phyloP scores from a whole-genome alignment of 2,113 vertebrate species.

The Casuarius casuarius region DNA sequence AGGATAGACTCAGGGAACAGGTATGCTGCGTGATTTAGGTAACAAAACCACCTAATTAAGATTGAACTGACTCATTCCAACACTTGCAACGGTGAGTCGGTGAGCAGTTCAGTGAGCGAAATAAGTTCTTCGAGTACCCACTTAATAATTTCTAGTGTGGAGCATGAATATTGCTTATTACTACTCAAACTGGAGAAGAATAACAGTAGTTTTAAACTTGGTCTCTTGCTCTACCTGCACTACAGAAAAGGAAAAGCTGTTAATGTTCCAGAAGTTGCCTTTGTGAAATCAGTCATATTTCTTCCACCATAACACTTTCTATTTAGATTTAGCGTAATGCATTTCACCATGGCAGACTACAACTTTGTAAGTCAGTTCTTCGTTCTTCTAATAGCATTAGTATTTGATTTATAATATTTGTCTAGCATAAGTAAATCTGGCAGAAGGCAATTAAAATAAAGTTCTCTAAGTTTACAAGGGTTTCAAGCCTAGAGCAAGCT shows the following conservation, averaged over 20 bases:
- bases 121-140: not conserved
- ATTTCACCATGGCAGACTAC: not conserved
- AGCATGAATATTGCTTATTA: not conserved
- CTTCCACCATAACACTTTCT: not conserved
- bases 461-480: conserved; percentile 61
- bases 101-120: not conserved
- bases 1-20: not conserved
- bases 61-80: not conserved
- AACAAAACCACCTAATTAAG: not conserved
- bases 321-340: not conserved
- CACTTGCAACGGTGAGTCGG: not conserved
- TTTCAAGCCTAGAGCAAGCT: conserved; percentile 62
- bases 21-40: not conserved
- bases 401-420: conserved; percentile 67
- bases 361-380: conserved; percentile 18
- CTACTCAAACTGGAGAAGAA: not conserved
- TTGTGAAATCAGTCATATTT: not conserved
- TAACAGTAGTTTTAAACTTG: not conserved
- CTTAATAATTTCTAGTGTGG: not conserved
- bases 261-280: not conserved
- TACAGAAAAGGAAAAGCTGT: not conserved
- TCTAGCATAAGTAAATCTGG: conserved; percentile 61
- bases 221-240: accelerated
- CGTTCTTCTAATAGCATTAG: not conserved
- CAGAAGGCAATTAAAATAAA: conserved; percentile 75